Percentiles rank a stretch among this genome's conserved stretches.
These are phyloP conservation scores for Recurvirostra avosetta DNA, from an alignment of 2,113 vertebrate genomes.

Conservation along the genomic window DNA sequence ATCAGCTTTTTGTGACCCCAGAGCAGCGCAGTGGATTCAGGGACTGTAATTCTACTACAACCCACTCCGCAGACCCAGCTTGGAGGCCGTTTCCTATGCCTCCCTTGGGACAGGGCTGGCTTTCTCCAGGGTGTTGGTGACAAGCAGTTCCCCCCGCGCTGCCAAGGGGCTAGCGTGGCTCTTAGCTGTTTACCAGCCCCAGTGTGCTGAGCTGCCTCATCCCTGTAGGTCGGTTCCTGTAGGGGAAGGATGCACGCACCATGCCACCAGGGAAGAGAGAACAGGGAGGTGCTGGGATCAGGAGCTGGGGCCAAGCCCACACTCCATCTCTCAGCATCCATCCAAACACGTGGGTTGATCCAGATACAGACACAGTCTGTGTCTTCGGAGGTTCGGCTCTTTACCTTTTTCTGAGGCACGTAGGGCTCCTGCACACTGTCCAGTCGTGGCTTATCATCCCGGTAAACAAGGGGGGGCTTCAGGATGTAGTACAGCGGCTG, in stretches of 20 bases:
- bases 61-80: neutral
- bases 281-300: too few relatives aligned
- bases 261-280: neutral
- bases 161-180: neutral
- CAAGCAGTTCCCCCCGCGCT: accelerated
- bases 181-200: neutral
- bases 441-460: constrained; percentile 70
- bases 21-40: neutral
- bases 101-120: neutral
- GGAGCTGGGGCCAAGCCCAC: neutral
- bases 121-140: neutral
- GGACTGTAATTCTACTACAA: neutral
- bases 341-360: neutral
- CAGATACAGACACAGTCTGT: accelerated
- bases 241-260: neutral
- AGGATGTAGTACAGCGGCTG: constrained; percentile 74
- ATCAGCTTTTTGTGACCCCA: neutral
- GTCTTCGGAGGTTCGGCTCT: too few relatives aligned
- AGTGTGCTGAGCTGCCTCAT: neutral
- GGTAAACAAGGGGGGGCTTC: constrained; percentile 72
- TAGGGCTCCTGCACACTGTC: constrained; percentile 68
- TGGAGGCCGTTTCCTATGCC: neutral
- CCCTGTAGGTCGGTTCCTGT: too few relatives aligned
- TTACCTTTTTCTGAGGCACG: constrained; percentile 70
- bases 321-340: too few relatives aligned